These are phyloP conservation scores for Sarcophaga rosellei DNA, from an alignment of 2,888 invertebrate genomes.

Conservation along the genomic window DNA sequence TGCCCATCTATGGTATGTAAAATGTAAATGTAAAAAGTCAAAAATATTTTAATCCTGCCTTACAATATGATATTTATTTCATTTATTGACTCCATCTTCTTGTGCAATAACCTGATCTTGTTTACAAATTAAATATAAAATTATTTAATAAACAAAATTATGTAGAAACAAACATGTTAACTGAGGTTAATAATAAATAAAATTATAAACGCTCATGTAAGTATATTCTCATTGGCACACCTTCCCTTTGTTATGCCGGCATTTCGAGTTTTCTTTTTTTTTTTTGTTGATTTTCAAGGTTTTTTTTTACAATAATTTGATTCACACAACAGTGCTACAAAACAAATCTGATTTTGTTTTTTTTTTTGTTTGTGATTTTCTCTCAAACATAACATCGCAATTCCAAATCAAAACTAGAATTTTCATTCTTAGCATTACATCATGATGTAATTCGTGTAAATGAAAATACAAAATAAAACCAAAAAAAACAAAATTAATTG, in stretches of 20 bases:
- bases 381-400: not conserved
- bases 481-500: not conserved
- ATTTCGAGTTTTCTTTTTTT: conserved; percentile 12
- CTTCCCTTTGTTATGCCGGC: conserved; percentile 55
- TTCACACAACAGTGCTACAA: conserved; percentile 27
- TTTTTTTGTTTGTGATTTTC: not conserved
- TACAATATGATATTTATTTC: too few relatives aligned
- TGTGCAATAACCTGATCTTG: too few relatives aligned
- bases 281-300: conserved; percentile 31
- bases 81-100: too few relatives aligned
- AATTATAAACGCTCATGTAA: not conserved
- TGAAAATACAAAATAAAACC: not conserved
- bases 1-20: too few relatives aligned
- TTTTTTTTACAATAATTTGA: conserved; percentile 33
- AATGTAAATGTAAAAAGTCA: too few relatives aligned
- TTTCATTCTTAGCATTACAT: not conserved
- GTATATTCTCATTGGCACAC: not conserved
- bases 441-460: conserved; percentile 16
- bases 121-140: too few relatives aligned
- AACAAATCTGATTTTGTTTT: not conserved
- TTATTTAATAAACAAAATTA: not conserved
- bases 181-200: not conserved
- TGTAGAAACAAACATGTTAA: not conserved
- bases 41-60: too few relatives aligned
- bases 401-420: not conserved